A percentile compares a stretch with the other conserved stretches of the same genome.
Evolutionary conservation across 2,888 invertebrate species (phyloP).

Genomic region (Liopterus haemorrhoidalis): DNA sequence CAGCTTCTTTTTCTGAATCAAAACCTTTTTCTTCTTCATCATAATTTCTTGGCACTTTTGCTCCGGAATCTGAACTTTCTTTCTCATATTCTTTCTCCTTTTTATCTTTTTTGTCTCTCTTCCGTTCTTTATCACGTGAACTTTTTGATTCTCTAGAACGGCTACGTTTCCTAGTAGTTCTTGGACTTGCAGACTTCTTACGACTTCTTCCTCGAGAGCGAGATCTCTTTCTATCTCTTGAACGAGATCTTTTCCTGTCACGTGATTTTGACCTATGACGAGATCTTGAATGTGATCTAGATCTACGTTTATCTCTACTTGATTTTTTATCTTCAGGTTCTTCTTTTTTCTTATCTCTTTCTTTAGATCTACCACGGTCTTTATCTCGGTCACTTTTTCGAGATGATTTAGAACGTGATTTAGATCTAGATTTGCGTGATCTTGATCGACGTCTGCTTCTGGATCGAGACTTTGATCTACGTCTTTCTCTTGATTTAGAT

Average conservation of each 20-base stretch:
- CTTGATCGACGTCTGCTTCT: slow-evolving; percentile 41
- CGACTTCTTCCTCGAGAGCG: slow-evolving; percentile 44
- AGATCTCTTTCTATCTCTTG: slow-evolving; percentile 49
- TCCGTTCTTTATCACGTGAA: slow-evolving; percentile 41
- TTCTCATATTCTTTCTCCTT: slow-evolving; percentile 40
- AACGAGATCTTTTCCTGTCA: slow-evolving; percentile 51
- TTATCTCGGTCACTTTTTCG: slow-evolving; percentile 48
- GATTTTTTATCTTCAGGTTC: slow-evolving; percentile 40
- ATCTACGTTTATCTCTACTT: slow-evolving; percentile 46
- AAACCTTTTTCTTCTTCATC: slow-evolving; percentile 51
- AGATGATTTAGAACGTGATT: slow-evolving; percentile 28
- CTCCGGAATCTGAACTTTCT: slow-evolving; percentile 38
- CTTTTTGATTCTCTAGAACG: slow-evolving; percentile 39
- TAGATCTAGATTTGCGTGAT: slow-evolving; percentile 39
- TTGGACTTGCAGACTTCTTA: slow-evolving; percentile 45
- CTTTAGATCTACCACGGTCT: slow-evolving; percentile 43
- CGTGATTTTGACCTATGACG: slow-evolving; percentile 51
- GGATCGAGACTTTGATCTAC: slow-evolving; percentile 37
- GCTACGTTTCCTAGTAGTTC: slow-evolving; percentile 36
- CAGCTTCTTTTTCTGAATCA: slow-evolving; percentile 43
- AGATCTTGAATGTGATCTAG: slow-evolving; percentile 55
- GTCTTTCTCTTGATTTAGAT: slow-evolving; percentile 48
- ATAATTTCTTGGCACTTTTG: slow-evolving; percentile 48
- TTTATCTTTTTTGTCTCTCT: slow-evolving; percentile 33
- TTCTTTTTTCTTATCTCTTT: slow-evolving; percentile 40